Evolutionary conservation across 2,797 vertebrate genomes (phyloP).

Genomic region (Megaceryle alcyon): DNA sequence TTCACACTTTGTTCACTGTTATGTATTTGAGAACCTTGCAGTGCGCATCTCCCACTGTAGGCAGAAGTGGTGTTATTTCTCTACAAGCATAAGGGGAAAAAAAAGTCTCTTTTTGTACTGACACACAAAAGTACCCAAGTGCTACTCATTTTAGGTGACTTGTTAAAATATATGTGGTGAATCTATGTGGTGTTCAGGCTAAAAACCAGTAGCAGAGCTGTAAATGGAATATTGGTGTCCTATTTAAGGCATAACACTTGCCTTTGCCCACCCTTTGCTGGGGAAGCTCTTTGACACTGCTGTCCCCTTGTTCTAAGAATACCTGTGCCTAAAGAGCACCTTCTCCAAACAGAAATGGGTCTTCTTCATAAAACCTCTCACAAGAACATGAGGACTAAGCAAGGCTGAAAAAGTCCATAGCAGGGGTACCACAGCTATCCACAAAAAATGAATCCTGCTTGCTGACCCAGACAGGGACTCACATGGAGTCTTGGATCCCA

Average conservation of each 20-base stretch:
- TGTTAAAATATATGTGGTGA: background rate
- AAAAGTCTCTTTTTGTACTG: fast-evolving
- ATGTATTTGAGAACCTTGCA: background rate
- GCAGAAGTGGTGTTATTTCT: background rate
- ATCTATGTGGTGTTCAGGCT: background rate
- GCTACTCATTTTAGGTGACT: background rate
- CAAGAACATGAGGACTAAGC: background rate
- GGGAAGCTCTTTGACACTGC: background rate
- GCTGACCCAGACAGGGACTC: background rate
- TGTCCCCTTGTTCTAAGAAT: background rate
- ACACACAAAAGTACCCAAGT: background rate
- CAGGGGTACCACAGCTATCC: background rate
- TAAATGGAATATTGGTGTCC: background rate
- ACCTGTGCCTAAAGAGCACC: background rate
- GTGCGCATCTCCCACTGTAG: background rate
- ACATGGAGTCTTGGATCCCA: background rate
- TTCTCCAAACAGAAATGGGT: background rate
- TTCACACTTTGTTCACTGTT: background rate
- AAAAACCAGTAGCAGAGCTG: background rate
- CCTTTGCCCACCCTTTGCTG: background rate
- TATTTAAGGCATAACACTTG: background rate
- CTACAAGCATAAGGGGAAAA: background rate
- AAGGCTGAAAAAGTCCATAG: background rate
- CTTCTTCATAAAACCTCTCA: background rate
- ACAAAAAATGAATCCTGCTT: background rate